Conservation (phyloP, 2,888 invertebrate genomes). For the Philhelius pedissequus region DNA sequence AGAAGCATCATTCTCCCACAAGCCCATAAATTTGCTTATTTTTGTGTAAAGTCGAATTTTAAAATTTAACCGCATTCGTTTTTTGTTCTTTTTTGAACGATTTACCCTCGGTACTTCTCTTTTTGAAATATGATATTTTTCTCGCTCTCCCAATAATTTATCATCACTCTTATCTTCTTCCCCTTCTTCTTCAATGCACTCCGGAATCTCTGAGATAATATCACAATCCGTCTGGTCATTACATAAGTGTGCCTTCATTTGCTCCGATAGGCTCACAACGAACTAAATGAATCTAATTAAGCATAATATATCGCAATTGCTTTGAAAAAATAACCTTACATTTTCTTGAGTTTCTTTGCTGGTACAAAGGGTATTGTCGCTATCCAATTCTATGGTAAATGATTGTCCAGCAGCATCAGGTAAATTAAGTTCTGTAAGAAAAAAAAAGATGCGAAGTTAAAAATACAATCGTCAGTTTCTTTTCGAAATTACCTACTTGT, state of each 20-base stretch:
- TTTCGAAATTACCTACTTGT: slow-evolving; percentile 77
- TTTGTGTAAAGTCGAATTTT: slow-evolving; percentile 70
- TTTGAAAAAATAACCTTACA: slow-evolving; percentile 21
- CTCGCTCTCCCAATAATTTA: slow-evolving; percentile 40
- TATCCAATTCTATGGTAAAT: slow-evolving; percentile 79
- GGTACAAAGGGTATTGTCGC: slow-evolving; percentile 78
- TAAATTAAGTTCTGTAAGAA: slow-evolving; percentile 78
- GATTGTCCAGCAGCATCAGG: slow-evolving; percentile 80
- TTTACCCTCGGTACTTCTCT: slow-evolving; percentile 8
- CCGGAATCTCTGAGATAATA: slow-evolving; percentile 69
- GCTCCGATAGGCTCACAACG: slow-evolving; percentile 46
- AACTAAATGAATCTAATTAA: not conserved
- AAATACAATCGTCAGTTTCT: not conserved
- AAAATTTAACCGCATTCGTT: slow-evolving; percentile 59
- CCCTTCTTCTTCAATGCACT: slow-evolving; percentile 56
- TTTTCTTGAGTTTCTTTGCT: slow-evolving; percentile 70
- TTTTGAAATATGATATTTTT: slow-evolving; percentile 52
- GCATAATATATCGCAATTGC: not conserved
- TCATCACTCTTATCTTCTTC: slow-evolving; percentile 11
- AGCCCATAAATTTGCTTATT: slow-evolving; percentile 70
- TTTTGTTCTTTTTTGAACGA: slow-evolving; percentile 14
- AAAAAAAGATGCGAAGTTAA: slow-evolving; percentile 31
- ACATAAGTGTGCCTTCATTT: slow-evolving; percentile 69
- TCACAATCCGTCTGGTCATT: slow-evolving; percentile 69
- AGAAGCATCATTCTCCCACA: slow-evolving; percentile 74